Evolutionary conservation across 2,888 invertebrate species (phyloP), one percentile per base, ranked within the genome.

Genomic region (Trichopoda pennipes): DNA sequence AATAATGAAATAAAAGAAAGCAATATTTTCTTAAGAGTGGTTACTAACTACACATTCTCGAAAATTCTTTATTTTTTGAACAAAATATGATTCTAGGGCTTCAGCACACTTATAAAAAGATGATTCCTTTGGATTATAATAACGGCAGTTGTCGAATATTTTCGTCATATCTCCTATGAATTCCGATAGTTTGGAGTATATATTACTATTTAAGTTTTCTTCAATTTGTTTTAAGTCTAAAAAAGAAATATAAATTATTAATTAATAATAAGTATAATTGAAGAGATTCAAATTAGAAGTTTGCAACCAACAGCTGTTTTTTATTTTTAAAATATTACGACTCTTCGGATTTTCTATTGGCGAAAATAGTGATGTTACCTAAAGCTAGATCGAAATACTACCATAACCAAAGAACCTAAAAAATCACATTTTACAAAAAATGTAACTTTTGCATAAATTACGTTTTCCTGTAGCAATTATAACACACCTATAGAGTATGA

Each of bases 71-170:
- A 98, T 96, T 93, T 97, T 97, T 92, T 96, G 96, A 90, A 97
- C 97, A 93, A 99, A 99, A 92, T 96, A 98, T 81, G 96, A 96
- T 92, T 99, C 99, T 84, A 99, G 93, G 72, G 96, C 95, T 91
- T 98, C 98, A 23, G 99, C 99, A 92, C 98, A 98, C 89, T 98
- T 96, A 92, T 96, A 98, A 92, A 98, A 98, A 83, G 97, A 96
- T 19, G 98, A 97, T 91, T 98, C 98, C 89, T 96, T 96, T 80
- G 98, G 97, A 92, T 99, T 99, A 92, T 98, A 99, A 90, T 97
- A 97, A 85, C 99, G 95, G 93, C 99, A 99, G 92, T 99, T 99
- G 92, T 99, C 98, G 92, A 99, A 99, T 90, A 99, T 98, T 92
- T 98, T 97, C 84, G 97, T 98, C 95, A 99, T 97, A 91, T 99